These are phyloP conservation scores for Thecophora atra DNA, from an alignment of 2,888 invertebrate species.

Conservation along the genomic window DNA sequence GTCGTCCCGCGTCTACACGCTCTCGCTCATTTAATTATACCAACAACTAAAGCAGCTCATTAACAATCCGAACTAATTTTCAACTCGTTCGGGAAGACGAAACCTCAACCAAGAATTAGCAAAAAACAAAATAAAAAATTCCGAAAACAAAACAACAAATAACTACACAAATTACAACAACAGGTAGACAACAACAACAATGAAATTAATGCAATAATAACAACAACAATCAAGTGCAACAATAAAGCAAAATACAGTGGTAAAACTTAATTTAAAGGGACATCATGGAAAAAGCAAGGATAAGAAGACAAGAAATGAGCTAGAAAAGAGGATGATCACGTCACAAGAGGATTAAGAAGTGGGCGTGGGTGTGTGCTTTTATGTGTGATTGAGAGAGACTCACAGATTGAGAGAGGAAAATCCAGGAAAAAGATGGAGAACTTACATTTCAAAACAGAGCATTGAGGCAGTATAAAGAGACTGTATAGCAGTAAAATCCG, in stretches of 20 bases:
- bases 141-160: constrained; percentile 19
- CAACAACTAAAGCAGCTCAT: constrained; percentile 34
- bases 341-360: too few relatives aligned
- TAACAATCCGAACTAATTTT: constrained; percentile 37
- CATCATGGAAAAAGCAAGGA: background rate
- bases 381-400: background rate
- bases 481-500: too few relatives aligned
- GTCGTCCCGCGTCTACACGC: background rate
- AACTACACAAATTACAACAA: constrained; percentile 3
- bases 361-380: too few relatives aligned
- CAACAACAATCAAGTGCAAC: background rate
- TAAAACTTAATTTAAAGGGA: background rate
- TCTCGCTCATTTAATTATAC: constrained; percentile 33
- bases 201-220: constrained; percentile 9
- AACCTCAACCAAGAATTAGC: constrained; percentile 29
- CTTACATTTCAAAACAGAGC: too few relatives aligned
- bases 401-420: background rate
- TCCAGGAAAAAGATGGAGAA: background rate
- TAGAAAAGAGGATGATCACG: background rate
- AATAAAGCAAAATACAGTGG: background rate
- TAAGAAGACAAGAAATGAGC: too few relatives aligned
- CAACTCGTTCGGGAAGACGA: constrained; percentile 33
- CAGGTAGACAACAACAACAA: constrained; percentile 10
- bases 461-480: too few relatives aligned
- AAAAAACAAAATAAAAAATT: constrained; percentile 13